phyloP scores from a whole-genome alignment of 2,797 vertebrate species.

The Eulemur mongoz region DNA sequence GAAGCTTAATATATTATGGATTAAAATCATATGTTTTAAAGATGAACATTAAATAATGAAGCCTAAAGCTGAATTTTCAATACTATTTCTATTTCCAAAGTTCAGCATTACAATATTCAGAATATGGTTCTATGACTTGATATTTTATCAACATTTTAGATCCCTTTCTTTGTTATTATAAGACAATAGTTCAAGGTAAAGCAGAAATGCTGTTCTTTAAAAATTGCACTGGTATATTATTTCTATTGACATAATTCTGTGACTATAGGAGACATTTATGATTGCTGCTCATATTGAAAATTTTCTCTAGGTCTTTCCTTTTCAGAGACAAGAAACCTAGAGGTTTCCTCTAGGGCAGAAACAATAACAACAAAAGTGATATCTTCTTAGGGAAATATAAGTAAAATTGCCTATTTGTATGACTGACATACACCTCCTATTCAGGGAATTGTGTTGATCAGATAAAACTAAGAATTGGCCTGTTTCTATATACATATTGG shows the following conservation, averaged over 20 bases:
- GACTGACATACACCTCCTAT: background rate
- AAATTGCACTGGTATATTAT: background rate
- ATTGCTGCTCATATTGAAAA: background rate
- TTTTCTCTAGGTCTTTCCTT: background rate
- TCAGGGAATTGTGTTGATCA: background rate
- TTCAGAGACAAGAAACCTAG: background rate
- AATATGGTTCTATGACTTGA: background rate
- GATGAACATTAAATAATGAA: slow-evolving; percentile 36
- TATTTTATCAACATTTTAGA: background rate
- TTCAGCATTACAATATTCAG: background rate
- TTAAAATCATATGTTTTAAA: slow-evolving; percentile 24
- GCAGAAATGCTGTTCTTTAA: background rate
- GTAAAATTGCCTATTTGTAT: background rate
- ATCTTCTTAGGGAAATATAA: background rate
- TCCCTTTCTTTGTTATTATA: background rate
- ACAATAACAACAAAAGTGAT: background rate
- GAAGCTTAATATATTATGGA: background rate
- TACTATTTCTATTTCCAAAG: background rate
- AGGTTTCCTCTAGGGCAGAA: background rate
- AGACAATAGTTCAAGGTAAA: background rate
- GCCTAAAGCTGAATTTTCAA: background rate
- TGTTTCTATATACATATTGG: background rate
- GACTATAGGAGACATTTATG: background rate
- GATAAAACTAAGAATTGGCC: background rate
- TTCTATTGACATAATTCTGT: background rate